Evolutionary conservation across 35 echinoderm and acorn worm genomes (phyloP), one percentile per base, ranked within the genome.

Genomic region (Ophiothrix spiculata): DNA sequence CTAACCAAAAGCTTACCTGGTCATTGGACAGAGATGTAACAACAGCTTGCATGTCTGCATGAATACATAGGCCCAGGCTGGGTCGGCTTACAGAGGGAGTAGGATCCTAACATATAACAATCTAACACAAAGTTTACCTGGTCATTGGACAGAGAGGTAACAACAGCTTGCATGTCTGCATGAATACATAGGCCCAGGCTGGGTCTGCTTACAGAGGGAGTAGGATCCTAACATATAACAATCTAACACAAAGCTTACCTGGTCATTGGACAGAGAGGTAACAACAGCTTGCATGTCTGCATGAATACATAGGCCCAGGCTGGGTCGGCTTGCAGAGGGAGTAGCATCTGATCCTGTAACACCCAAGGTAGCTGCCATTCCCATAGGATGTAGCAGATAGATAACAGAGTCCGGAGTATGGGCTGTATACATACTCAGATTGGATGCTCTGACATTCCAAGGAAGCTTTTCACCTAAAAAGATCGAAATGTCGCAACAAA

Each of bases 21-120:
- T 77, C 40, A 36, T 92, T 78, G 23, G 92, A 89, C 45, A 92
- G 91, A 40, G 82, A 89, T 31, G 94, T 40, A 36, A 85, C 73
- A 19, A 99, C 89, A 19, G 85, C 83, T 14, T 90, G 92, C 96
- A 99, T 94, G 38, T 99, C 96, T 0, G 96, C 86, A 76, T 98
- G 95, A 29, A 98, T 56, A 60, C 93, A 90, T 14, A 98, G 83
- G 17, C 95, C 95, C 0, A 98, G 85, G 25, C 80, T 75, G 4
- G 88, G 85, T 69, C 46, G 56, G 39, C 36, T 14, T 73, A 37
- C 79, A 63, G 83, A 87, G 74, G 76, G 82, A 56, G 77, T 17
- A n/a, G n/a, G n/a, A n/a, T n/a, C n/a, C n/a, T n/a, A n/a, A n/a
- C n/a, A n/a, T n/a, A n/a, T n/a, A n/a, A n/a, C n/a, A n/a, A n/a